Evolutionary conservation across 2,797 vertebrate genomes (phyloP).

Genomic region (Columba guinea): DNA sequence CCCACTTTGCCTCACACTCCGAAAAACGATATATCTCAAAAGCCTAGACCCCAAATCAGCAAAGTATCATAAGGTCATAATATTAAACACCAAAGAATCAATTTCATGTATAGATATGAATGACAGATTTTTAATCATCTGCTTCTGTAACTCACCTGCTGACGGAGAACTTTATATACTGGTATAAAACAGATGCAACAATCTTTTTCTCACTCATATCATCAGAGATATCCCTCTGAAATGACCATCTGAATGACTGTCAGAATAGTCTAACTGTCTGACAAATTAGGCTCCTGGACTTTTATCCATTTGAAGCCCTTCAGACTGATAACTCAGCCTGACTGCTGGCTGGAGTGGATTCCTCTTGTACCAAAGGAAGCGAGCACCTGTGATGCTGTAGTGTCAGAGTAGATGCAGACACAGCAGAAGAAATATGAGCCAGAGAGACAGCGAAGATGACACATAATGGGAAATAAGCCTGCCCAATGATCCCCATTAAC

Average conservation of each 20-base stretch:
- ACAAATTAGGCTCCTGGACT: not conserved
- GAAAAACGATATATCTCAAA: not conserved
- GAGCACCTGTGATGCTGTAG: not conserved
- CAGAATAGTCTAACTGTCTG: not conserved
- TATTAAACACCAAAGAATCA: not conserved
- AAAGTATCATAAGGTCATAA: not conserved
- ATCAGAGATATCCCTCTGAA: not conserved
- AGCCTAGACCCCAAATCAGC: not conserved
- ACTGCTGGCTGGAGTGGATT: not conserved
- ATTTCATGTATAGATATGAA: not conserved
- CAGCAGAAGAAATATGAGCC: not conserved
- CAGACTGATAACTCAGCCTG: not conserved
- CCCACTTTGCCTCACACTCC: not conserved
- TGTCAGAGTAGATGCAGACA: not conserved
- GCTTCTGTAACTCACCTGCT: not conserved
- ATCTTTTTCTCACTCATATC: not conserved
- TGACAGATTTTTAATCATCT: not conserved
- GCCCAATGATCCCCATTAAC: not conserved
- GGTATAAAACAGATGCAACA: not conserved
- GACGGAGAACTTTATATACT: not conserved
- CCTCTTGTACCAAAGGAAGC: not conserved
- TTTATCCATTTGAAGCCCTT: not conserved
- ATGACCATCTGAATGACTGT: not conserved
- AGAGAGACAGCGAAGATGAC: not conserved
- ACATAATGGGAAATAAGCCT: not conserved